phyloP scores from a whole-genome alignment of 2,888 invertebrate species.

The Apamea sordens region DNA sequence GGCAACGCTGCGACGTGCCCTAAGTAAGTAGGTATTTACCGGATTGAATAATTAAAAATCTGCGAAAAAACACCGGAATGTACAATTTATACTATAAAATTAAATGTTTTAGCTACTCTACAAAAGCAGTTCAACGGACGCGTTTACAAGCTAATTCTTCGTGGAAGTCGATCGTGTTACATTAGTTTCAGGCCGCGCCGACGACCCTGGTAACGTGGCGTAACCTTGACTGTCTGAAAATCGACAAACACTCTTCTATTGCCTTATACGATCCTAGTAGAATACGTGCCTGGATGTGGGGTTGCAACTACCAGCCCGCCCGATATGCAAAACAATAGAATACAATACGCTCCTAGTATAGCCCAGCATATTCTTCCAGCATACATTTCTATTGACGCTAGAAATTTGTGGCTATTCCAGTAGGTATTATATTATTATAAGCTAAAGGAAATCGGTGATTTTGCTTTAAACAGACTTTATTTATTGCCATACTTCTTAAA shows the following conservation, averaged over 20 bases:
- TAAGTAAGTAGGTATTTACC: neutral
- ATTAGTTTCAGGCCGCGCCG: conserved; percentile 9
- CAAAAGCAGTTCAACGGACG: neutral
- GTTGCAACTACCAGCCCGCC: no score
- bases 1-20: neutral
- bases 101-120: no score
- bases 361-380: neutral
- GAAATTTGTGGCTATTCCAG: neutral
- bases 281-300: neutral
- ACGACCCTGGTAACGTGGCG: neutral
- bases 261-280: conserved; percentile 14
- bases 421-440: neutral
- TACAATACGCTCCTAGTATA: neutral
- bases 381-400: neutral
- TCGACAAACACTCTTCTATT: conserved; percentile 1
- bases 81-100: neutral
- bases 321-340: neutral
- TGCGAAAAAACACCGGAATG: neutral
- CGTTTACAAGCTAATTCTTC: neutral
- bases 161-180: neutral
- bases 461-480: no score
- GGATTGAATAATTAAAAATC: neutral
- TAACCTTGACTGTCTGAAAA: conserved; percentile 38
- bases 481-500: neutral
- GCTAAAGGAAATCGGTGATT: neutral